A percentile compares a stretch with the other conserved stretches of the same genome.
phyloP scores from a whole-genome alignment of 2,113 vertebrate species.

The Mastomys coucha region DNA sequence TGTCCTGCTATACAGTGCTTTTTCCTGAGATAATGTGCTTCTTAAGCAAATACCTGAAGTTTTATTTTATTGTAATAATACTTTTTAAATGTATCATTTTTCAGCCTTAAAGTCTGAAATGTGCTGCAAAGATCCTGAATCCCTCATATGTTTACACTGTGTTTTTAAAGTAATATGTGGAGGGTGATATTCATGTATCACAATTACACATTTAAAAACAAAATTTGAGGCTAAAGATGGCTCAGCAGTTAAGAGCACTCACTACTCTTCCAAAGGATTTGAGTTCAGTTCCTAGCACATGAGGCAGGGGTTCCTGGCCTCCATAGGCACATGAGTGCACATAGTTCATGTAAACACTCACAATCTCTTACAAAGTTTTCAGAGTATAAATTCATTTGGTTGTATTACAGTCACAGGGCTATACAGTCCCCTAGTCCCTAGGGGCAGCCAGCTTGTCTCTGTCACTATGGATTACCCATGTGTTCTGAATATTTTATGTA shows the following conservation, averaged over 20 bases:
- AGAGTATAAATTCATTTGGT: neutral
- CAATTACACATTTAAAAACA: neutral
- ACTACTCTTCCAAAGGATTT: neutral
- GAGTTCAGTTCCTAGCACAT: neutral
- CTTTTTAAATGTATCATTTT: conserved; percentile 21
- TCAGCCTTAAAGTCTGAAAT: neutral
- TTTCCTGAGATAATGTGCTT: conserved; percentile 6
- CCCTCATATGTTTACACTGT: neutral
- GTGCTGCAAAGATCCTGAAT: neutral
- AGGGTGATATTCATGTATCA: neutral
- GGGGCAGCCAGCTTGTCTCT: neutral
- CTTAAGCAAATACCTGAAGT: neutral
- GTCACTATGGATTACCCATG: neutral
- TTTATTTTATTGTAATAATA: conserved; percentile 13
- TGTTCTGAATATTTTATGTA: neutral
- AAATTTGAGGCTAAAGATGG: neutral
- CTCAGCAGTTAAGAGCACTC: neutral
- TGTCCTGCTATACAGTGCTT: neutral
- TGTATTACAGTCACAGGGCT: neutral
- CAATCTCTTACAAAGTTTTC: neutral
- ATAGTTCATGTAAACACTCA: neutral
- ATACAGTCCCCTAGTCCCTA: neutral
- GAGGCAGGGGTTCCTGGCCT: neutral
- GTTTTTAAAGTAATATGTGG: neutral
- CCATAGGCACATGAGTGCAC: neutral